phyloP scores from a whole-genome alignment of 2,113 vertebrate species.

The Rostratula benghalensis region DNA sequence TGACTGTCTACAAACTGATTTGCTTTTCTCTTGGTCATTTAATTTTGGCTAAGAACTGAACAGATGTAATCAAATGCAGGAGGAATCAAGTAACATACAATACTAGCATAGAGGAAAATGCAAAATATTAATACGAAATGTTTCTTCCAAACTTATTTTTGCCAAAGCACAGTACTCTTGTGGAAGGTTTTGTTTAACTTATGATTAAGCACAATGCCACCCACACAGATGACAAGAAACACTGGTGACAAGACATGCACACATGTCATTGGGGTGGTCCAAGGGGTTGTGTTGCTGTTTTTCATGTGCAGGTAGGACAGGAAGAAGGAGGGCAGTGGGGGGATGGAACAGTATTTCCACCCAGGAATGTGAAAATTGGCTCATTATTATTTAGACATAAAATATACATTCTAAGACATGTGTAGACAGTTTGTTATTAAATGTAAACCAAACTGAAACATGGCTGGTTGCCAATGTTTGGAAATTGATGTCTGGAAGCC shows the following conservation, averaged over 20 bases:
- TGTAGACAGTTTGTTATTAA: neutral
- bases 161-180: neutral
- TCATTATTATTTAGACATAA: neutral
- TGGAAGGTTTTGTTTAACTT: neutral
- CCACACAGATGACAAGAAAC: neutral
- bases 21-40: neutral
- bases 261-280: neutral
- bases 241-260: neutral
- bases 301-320: accelerated
- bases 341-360: neutral
- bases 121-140: accelerated
- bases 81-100: neutral
- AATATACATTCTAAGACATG: neutral
- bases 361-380: neutral
- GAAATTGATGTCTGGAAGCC: neutral
- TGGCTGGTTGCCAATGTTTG: neutral
- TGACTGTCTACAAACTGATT: neutral
- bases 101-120: neutral
- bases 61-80: neutral
- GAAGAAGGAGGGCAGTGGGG: too few relatives aligned
- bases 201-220: neutral
- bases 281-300: neutral
- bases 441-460: neutral
- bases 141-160: neutral
- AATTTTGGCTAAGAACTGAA: neutral